Evolutionary conservation across 2,113 vertebrate genomes (phyloP).

Genomic region (Aphelocoma coerulescens): DNA sequence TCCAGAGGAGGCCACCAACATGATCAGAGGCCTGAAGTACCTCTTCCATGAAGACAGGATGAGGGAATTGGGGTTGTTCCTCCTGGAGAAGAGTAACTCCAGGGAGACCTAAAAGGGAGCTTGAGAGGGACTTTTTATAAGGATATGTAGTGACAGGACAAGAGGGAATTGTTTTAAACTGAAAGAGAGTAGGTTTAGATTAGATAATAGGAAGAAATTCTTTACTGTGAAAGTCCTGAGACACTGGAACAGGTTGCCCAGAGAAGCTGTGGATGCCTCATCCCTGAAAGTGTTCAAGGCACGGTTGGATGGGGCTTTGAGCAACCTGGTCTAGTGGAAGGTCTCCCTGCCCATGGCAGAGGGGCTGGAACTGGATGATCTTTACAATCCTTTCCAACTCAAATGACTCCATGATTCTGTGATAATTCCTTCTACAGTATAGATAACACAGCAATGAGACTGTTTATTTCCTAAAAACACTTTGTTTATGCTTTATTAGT

Average conservation of each 20-base stretch:
- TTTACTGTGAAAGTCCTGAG: neutral
- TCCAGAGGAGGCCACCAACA: neutral
- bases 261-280: neutral
- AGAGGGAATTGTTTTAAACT: neutral
- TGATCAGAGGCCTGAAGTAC: neutral
- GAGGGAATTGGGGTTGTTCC: neutral
- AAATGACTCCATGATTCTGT: neutral
- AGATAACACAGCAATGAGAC: neutral
- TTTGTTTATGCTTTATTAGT: neutral
- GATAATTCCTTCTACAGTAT: neutral
- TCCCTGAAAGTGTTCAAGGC: neutral
- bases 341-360: neutral
- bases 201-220: neutral
- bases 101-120: neutral
- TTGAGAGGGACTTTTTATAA: neutral
- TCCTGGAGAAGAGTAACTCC: neutral
- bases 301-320: neutral
- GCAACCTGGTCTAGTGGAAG: neutral
- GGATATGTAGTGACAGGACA: fast-evolving
- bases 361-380: neutral
- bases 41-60: neutral
- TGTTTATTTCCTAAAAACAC: neutral
- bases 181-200: neutral
- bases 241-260: neutral
- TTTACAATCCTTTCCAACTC: neutral